Base-by-base conservation (phyloP, 2,888 invertebrate species). In the Antheraea yamamai region DNA sequence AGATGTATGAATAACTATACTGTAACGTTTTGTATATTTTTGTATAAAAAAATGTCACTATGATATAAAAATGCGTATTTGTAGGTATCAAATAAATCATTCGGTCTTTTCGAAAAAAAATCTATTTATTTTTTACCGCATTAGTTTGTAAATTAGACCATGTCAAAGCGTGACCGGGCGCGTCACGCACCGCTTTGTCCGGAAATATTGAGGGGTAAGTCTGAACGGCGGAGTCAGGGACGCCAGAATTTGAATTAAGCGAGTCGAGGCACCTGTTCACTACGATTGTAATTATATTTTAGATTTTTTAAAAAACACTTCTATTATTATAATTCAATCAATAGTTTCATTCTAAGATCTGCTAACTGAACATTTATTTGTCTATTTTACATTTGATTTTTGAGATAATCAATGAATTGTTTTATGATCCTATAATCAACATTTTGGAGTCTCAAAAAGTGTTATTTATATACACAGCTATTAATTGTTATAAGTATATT, bases 121-220 rank as follows among this genome's bases (percentile, higher is more conserved):
- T 47, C 47, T 47, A 12, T 47, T 47, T 64, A 26, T 66, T 16
- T 66, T 30, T 66, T 66, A 30, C 16, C 14, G 76, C 77, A 76
- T 26, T 12, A 66, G 74, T 74, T 78, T 76, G 76, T 79, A 73
- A 66, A 76, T 84, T 79, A 77, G 4, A 58, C 78, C 81, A 77
- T 18, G 73, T 75, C 23, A 75, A 83, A 86, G 87, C 89, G 89
- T 90, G 90, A 88, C 88, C 82, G 76, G 72, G 78, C 74, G 79
- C 85, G 88, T 88, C 89, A 91, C 87, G 89, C 90, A 87, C 88
- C 78, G 84, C 82, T 80, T 82, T 80, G 81, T 66, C 87, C 89
- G 90, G 91, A 91, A 90, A 85, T 84, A 82, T 80, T 81, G 78
- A 83, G 83, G 84, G 81, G 81, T 79, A 79, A 70, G 70, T 70